Evolutionary conservation across 2,113 vertebrate species (phyloP).

Genomic region (Rhinolophus ferrumequinum): DNA sequence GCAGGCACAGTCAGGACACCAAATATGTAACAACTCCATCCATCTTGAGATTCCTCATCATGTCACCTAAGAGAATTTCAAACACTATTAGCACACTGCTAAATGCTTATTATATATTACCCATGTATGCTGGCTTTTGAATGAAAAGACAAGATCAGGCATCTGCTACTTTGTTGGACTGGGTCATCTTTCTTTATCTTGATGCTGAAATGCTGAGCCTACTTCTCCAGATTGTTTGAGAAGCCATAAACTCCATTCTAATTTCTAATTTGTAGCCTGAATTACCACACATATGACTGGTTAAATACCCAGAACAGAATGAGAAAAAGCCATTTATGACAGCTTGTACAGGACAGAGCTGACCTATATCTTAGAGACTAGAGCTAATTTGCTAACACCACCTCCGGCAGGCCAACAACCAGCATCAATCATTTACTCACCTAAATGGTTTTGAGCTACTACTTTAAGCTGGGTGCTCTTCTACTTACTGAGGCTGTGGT

Average conservation of each 20-base stretch:
- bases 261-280: background rate
- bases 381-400: background rate
- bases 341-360: background rate
- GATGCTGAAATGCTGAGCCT: background rate
- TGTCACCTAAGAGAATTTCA: slow-evolving; percentile 75
- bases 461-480: background rate
- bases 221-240: background rate
- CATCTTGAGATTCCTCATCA: slow-evolving; percentile 67
- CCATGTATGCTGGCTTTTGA: slow-evolving; percentile 39
- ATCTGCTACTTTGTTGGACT: slow-evolving; percentile 11
- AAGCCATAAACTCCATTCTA: background rate
- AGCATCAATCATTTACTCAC: background rate
- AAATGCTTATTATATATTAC: slow-evolving; percentile 66
- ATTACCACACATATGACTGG: background rate
- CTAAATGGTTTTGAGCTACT: background rate
- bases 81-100: slow-evolving; percentile 70
- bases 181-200: slow-evolving; percentile 7
- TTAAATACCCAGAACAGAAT: background rate
- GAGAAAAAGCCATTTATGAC: background rate
- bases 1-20: slow-evolving; percentile 74
- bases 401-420: background rate
- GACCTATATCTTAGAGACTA: background rate
- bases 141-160: slow-evolving; percentile 55
- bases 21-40: slow-evolving; percentile 71
- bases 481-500: background rate